Evolutionary conservation across 2,888 invertebrate genomes (phyloP), one percentile per base, ranked within the genome.

Genomic region (Hybos culiciformis): DNA sequence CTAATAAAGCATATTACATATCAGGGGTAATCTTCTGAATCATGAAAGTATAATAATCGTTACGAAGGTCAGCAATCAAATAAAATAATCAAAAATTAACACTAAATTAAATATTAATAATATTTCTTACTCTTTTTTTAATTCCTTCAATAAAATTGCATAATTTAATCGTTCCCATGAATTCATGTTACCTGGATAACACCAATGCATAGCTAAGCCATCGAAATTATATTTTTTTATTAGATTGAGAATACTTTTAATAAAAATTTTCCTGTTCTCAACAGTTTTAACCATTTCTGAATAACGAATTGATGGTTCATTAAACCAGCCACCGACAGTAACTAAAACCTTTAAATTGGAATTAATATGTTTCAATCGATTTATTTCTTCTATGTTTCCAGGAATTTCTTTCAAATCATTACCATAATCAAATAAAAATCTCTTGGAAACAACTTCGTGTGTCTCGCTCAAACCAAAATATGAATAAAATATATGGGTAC

Each of bases 141-240:
- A 32, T 32, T 32, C 12, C 9, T 32, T 32, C 7, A 32, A 17
- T 11, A 32, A 4, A 17, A 8, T 11, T 32, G 32, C 18, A 3
- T 17, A 5, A 17, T 15, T 32, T 3, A 14, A 32, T 15, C 12
- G 15, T 7, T 32, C 32, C 3, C 7, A 2, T 9, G 7, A 8
- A 32, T 17, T 17, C 4, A 15, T 5, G 9, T 8, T 32, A 15
- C 32, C 32, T 2, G 17, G 14, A 15, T 15, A 32, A 14, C 9
- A 2, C 32, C 32, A 32, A 32, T 32, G 15, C 49, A 84, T 67
- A 56, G 84, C 84, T 54, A 84, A 73, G 0, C 84, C 84, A 50
- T 84, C 83, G 50, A 84, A 84, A 17, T 72, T 63, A 57, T 82
- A 83, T 53, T 76, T 70, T 36, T 75, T 66, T 64, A 85, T 70